These are phyloP conservation scores for Vipera latastei DNA, from an alignment of 2,797 vertebrate species.

Conservation along the genomic window DNA sequence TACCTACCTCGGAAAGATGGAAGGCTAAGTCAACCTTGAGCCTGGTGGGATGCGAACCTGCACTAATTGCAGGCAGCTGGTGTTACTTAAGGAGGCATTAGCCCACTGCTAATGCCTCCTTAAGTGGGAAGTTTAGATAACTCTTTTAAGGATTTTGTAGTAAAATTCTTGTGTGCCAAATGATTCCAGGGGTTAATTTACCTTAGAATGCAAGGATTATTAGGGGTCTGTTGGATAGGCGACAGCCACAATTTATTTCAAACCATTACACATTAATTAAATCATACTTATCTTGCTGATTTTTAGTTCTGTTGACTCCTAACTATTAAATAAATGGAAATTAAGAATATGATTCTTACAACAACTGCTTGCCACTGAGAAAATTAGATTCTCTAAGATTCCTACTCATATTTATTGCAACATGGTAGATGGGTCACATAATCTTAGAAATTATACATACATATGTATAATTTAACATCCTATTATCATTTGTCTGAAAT, in stretches of 20 bases:
- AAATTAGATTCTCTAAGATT: background rate
- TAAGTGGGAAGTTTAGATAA: background rate
- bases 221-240: background rate
- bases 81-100: no score
- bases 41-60: no score
- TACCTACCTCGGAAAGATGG: no score
- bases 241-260: background rate
- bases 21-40: no score
- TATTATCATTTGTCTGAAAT: background rate
- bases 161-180: background rate
- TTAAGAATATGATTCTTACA: background rate
- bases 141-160: background rate
- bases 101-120: no score
- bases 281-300: background rate
- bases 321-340: background rate
- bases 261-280: background rate
- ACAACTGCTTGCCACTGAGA: background rate
- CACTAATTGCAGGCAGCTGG: no score
- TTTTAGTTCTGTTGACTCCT: background rate
- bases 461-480: background rate
- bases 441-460: background rate
- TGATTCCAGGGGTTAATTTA: background rate
- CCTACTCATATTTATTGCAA: background rate
- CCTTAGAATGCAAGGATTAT: background rate
- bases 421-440: background rate